Evolutionary conservation across 2,113 vertebrate genomes (phyloP), one percentile per base, ranked within the genome.

Genomic region (Corythaixoides concolor): DNA sequence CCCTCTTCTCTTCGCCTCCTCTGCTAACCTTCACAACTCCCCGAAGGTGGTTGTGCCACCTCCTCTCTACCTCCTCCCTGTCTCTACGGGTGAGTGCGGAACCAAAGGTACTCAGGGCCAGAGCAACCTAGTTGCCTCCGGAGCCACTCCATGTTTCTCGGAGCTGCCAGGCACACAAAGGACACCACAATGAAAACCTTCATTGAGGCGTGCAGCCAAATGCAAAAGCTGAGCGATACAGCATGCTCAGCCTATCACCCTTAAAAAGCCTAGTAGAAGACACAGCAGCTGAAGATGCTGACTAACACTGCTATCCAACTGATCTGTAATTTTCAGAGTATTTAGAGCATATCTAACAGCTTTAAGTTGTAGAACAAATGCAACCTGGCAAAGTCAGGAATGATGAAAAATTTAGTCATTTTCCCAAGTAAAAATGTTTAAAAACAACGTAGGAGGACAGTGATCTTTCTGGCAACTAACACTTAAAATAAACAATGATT

Each of bases 301-400:
- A 89, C 84, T 88, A 95, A 80, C 63, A n/a, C n/a, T 18, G 81
- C 74, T 87, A 73, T 28, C 78, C 91, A 79, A 88, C 45, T 22
- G 3, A 76, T 9, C 27, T 26, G 37, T 21, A 50, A 68, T 76
- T 89, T 55, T 37, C 80, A 24, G 49, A 72, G 70, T 64, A 89
- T 91, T 93, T 83, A 41, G 87, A 91, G 93, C 85, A 72, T 79
- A 85, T 37, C 88, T 96, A 95, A 93, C 81, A 93, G 78, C 62
- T 90, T 96, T 79, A 91, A 90, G 78, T 37, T 32, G 5, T 67
- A 82, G 74, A 95, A 94, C 69, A 94, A 97, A 95, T 88, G 63
- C 67, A 95, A 26, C 62, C 77, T 91, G 77, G 74, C 85, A 88
- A 89, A 95, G 85, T 58, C 58, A 88, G 55, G 59, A 85, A 79